Evolutionary conservation across 2,888 invertebrate genomes (phyloP).

Genomic region (Drosophila austrosaltans): DNA sequence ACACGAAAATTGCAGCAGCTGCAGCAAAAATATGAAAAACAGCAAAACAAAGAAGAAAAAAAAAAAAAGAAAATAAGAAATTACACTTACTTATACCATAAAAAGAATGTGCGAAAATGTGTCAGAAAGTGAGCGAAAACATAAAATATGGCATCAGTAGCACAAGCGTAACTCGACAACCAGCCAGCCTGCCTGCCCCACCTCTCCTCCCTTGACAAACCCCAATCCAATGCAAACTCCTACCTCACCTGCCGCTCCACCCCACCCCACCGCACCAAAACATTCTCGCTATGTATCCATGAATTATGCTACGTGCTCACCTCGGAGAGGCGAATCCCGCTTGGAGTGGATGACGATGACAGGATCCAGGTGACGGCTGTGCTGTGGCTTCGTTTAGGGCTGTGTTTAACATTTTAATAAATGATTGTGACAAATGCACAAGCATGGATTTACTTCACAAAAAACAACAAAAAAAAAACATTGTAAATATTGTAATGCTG

Average conservation of each 20-base stretch:
- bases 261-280: background rate
- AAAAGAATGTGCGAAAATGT: constrained; percentile 67
- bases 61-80: constrained; percentile 28
- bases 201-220: too few relatives aligned
- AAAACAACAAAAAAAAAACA: constrained; percentile 15
- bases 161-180: constrained; percentile 52
- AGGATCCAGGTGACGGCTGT: constrained; percentile 30
- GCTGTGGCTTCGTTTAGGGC: constrained; percentile 62
- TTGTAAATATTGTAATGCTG: constrained; percentile 46
- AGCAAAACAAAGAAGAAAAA: constrained; percentile 30
- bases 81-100: constrained; percentile 24
- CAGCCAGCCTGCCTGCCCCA: background rate
- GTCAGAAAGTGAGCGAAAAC: constrained; percentile 66
- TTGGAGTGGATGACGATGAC: constrained; percentile 43
- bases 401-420: constrained; percentile 75
- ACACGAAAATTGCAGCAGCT: constrained; percentile 36
- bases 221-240: background rate
- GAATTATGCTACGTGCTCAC: constrained; percentile 74
- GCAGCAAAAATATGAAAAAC: constrained; percentile 38
- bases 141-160: constrained; percentile 51
- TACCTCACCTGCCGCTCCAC: constrained; percentile 6
- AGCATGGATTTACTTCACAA: constrained; percentile 37
- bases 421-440: constrained; percentile 73
- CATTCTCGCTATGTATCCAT: constrained; percentile 51
- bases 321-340: constrained; percentile 35